Base-by-base conservation (phyloP, 2,888 invertebrate species). In the Dicranocentrus wangi region DNA sequence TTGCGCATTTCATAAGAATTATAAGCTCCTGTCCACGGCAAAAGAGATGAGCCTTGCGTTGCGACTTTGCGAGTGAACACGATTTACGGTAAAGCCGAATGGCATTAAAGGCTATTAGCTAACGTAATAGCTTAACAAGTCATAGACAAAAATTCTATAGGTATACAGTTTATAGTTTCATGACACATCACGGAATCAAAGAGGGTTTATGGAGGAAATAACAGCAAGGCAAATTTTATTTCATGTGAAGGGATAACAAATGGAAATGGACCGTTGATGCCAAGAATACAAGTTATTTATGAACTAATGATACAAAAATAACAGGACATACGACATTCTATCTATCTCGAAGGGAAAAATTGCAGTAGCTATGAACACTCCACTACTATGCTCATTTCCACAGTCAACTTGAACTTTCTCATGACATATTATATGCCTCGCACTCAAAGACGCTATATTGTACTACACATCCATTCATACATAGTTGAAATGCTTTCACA, bases 241-340 rank as follows among this genome's bases (percentile, higher is more conserved):
- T 17, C 43, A 58, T 60, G 19, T 42, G 42, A 19, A 58, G 42
- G 58, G 25, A 58, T 21, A 71, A 71, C 42, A 58, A 58, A 43
- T 17, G 72, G 72, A 42, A 72, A 72, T 72, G 60, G 72, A 28
- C 72, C 72, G 47, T 72, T 72, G 47, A 72, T 72, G 72, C 61
- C 72, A 72, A 72, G 51, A 61, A 72, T 27, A 28, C 72, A 28
- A 72, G 72, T 72, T 61, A 43, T 43, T 72, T 72, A 68, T 53
- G 61, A 63, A 63, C 39, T 32, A 63, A 63, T 39, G 61, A 68
- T 43, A 51, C 53, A 68, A 25, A 68, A 68, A 42, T 68, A 42
- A 43, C 65, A 65, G 43, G 65, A 25, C 65, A 43, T n/a, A 65
- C 2, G 65, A n/a, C 15, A n/a, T 28, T 5, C 13, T 61, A 25